A percentile compares a stretch with the other conserved stretches of the same genome.
Evolutionary conservation across 1,140 invertebrate species (phyloP).

Genomic region (Drosophila arizonae): DNA sequence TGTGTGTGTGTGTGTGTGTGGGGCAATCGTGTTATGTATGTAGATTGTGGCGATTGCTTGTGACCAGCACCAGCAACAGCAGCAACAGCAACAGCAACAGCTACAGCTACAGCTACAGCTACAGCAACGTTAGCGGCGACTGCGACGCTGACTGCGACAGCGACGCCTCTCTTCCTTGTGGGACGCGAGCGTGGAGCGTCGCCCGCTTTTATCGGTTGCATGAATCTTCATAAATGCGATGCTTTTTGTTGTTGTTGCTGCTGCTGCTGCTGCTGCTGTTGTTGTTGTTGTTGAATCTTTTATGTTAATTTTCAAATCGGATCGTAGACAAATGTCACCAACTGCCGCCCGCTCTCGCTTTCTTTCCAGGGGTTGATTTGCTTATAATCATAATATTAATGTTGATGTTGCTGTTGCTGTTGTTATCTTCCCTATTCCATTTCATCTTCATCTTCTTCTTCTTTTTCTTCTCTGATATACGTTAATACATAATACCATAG

Average conservation of each 20-base stretch:
- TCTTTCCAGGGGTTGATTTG: slow-evolving; percentile 53
- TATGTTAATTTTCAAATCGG: slow-evolving; percentile 56
- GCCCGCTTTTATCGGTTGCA: slow-evolving; percentile 25
- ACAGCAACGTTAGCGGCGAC: slow-evolving; percentile 11
- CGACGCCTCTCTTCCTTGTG: slow-evolving; percentile 49
- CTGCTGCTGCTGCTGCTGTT: background rate
- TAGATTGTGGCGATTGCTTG: slow-evolving; percentile 55
- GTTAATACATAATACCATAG: background rate
- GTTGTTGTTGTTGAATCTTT: slow-evolving; percentile 32
- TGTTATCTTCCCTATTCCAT: background rate
- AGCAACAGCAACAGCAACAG: slow-evolving; percentile 21
- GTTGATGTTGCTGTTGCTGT: background rate
- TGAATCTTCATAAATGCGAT: slow-evolving; percentile 24
- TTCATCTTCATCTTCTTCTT: background rate
- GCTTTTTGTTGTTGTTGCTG: slow-evolving; percentile 8
- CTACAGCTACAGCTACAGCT: slow-evolving; percentile 12
- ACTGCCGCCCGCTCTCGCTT: slow-evolving; percentile 67
- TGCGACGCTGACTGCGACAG: slow-evolving; percentile 11
- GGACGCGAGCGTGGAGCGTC: slow-evolving; percentile 20
- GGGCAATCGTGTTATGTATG: slow-evolving; percentile 67
- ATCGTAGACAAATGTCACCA: slow-evolving; percentile 36
- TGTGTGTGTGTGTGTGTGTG: slow-evolving; percentile 36
- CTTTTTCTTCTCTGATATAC: background rate
- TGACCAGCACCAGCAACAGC: slow-evolving; percentile 6
- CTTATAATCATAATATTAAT: slow-evolving; percentile 10